Evolutionary conservation across 2,888 invertebrate species (phyloP), one percentile per base, ranked within the genome.

Genomic region (Macrosiphum euphorbiae): DNA sequence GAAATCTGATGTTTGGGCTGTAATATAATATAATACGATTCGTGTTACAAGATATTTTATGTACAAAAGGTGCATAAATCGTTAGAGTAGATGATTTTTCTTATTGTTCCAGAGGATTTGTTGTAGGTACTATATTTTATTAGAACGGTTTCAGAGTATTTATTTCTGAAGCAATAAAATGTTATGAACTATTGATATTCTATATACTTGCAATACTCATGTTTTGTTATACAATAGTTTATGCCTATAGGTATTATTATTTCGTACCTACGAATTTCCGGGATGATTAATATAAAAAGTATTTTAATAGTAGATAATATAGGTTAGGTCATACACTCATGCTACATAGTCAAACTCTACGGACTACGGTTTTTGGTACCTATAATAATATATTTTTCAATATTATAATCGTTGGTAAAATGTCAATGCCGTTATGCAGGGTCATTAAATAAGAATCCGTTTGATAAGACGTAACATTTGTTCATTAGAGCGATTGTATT

Each of bases 21-120:
- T 67, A 67, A n/a, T 67, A 67, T 13, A 67, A 67, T 67, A 67
- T 67, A 67, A n/a, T 67, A 67, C 13, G 13, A 61, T 28, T 61
- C 13, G 13, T 28, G n/a, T n/a, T 67, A 67, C 13, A 67, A 16
- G n/a, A 67, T 67, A 67, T 67, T 67, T 67, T 16, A 67, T 67
- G n/a, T 16, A n/a, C 67, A 67, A 67, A 67, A 67, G 13, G 67
- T n/a, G n/a, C n/a, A n/a, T 67, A 67, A 67, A 16, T 67, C n/a
- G 67, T 67, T 67, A 67, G 13, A n/a, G 67, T n/a, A n/a, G n/a
- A 67, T n/a, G n/a, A 67, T n/a, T 67, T 67, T 67, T 67, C n/a
- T 67, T 67, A 67, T 67, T 67, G 13, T n/a, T n/a, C n/a, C 16
- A 13, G 55, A 5, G 67, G n/a, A n/a, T n/a, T n/a, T 4, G n/a